Conservation (phyloP, 2,797 vertebrate genomes). For the Psittacula derbiana region DNA sequence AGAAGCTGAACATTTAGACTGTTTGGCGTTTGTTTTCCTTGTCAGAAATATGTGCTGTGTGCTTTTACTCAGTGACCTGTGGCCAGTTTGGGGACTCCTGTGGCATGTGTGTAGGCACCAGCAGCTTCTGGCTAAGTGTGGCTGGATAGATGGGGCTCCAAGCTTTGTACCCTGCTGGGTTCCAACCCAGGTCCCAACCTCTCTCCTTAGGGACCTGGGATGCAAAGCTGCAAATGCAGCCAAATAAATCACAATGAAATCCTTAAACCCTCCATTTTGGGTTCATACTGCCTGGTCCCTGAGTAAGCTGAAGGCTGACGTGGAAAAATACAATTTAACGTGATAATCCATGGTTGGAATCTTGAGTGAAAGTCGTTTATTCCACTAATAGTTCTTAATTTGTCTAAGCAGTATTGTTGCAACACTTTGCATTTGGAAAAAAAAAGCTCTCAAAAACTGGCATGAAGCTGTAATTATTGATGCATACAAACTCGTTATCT, state of each 20-base stretch:
- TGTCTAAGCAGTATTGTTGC: not conserved
- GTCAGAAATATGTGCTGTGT: not conserved
- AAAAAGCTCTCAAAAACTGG: not conserved
- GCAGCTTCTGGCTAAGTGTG: not conserved
- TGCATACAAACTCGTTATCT: constrained; percentile 38
- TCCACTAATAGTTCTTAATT: not conserved
- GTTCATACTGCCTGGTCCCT: not conserved
- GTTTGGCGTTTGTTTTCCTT: not conserved
- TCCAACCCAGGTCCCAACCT: not conserved
- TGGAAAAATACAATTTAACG: not conserved
- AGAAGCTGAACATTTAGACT: not conserved
- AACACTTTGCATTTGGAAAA: constrained; percentile 1
- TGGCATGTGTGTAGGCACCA: not conserved
- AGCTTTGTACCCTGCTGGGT: no score
- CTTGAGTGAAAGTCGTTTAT: not conserved
- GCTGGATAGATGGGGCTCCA: not conserved
- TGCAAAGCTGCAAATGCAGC: not conserved
- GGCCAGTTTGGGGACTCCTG: not conserved
- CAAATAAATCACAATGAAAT: not conserved
- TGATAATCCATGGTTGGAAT: not conserved
- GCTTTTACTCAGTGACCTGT: not conserved
- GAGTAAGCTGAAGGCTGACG: not conserved
- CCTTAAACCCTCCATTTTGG: not conserved
- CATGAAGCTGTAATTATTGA: constrained; percentile 46
- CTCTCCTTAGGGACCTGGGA: accelerated